A percentile compares a stretch with the other conserved stretches of the same genome.
Conservation (phyloP, 1,140 invertebrate genomes). For the Macrobrachium rosenbergii region DNA sequence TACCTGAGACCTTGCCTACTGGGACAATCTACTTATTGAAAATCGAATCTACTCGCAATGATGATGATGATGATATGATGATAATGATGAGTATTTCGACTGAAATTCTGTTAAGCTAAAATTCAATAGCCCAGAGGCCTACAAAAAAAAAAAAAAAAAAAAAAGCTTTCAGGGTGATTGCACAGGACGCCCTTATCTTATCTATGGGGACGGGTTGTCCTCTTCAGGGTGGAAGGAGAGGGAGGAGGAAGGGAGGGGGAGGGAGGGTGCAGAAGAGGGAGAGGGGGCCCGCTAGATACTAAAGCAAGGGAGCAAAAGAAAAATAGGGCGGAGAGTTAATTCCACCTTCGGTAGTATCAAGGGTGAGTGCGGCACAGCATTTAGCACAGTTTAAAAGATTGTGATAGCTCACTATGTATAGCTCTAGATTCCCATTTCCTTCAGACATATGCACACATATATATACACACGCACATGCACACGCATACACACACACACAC, state of each 20-base stretch:
- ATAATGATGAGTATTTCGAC: too few relatives aligned
- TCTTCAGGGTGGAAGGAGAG: not conserved
- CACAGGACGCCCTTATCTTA: too few relatives aligned
- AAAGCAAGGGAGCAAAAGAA: not conserved
- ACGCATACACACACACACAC: constrained; percentile 16
- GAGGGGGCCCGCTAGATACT: not conserved
- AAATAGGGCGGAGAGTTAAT: too few relatives aligned
- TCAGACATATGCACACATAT: not conserved
- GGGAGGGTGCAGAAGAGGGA: not conserved
- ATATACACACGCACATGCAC: not conserved
- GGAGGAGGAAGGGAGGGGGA: not conserved
- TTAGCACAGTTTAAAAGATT: not conserved
- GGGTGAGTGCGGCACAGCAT: not conserved
- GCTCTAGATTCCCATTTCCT: not conserved
- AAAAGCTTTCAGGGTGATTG: too few relatives aligned
- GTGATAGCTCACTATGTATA: not conserved
- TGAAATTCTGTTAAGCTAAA: too few relatives aligned
- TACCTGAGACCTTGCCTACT: too few relatives aligned
- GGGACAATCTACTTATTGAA: too few relatives aligned
- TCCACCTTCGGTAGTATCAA: not conserved
- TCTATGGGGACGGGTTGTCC: not conserved
- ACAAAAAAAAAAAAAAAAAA: too few relatives aligned
- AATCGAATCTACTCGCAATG: too few relatives aligned
- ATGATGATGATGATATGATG: too few relatives aligned
- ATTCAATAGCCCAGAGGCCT: too few relatives aligned